These are phyloP conservation scores for Machimus rusticus DNA, from an alignment of 2,888 invertebrate species.

Conservation along the genomic window DNA sequence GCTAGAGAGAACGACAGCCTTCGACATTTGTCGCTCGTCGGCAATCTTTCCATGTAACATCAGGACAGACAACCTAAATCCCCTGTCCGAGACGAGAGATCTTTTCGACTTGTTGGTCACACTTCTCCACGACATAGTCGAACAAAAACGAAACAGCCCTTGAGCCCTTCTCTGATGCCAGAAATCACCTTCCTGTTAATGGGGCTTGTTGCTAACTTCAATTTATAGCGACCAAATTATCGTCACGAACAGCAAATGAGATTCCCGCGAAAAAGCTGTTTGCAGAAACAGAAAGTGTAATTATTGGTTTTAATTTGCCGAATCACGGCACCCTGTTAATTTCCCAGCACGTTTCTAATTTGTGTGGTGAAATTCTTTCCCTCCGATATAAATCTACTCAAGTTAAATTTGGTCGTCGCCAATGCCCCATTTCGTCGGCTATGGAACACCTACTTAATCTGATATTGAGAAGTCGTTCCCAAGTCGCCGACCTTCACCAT, in stretches of 20 bases:
- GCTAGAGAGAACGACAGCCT: not conserved
- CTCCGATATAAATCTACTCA: not conserved
- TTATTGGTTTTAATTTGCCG: slow-evolving; percentile 22
- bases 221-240: slow-evolving; percentile 5
- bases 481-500: not conserved
- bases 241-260: slow-evolving; percentile 7
- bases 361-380: not conserved
- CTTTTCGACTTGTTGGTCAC: slow-evolving; percentile 21
- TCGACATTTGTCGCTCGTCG: not conserved
- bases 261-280: not conserved
- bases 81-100: not conserved
- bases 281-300: not conserved
- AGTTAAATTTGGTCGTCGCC: not conserved
- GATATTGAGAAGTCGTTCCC: not conserved
- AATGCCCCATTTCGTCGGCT: not conserved
- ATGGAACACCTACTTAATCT: not conserved
- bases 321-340: not conserved
- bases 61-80: slow-evolving; percentile 23
- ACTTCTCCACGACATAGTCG: not conserved
- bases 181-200: not conserved
- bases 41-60: slow-evolving; percentile 2
- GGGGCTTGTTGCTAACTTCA: slow-evolving; percentile 6
- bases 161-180: not conserved
- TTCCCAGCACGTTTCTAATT: slow-evolving; percentile 12
- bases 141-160: not conserved